Evolutionary conservation across 1,140 invertebrate species (phyloP), one percentile per base, ranked within the genome.

Genomic region (Drosophila asahinai): DNA sequence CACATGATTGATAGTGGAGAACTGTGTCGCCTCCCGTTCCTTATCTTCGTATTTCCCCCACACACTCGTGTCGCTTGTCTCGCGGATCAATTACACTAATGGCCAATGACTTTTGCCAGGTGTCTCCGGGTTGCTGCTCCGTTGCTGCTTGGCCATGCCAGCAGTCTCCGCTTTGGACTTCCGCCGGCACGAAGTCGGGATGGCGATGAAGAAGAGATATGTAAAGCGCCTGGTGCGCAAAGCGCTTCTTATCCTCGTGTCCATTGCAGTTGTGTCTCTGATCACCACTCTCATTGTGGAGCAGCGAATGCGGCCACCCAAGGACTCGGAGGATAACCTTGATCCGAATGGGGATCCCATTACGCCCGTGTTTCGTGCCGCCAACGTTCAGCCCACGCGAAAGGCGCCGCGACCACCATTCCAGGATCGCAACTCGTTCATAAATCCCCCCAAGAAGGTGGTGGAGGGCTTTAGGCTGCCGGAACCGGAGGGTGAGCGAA

Each of bases 401-500:
- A 83, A 75, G 11, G 55, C 73, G 0, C 30, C 91, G 0, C 64
- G 87, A 3, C 91, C 91, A 0, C 87, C 91, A 0, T 82, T 59
- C 27, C 90, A 90, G 55, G 83, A 83, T 79, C 89, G 87, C 3
- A 86, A 58, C 25, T 55, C 71, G 1, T 40, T 64, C 0, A 43
- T 73, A 1, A 72, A 80, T 6, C 42, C 42, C 0, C 43, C 48
- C 0, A 30, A 60, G 3, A 22, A 49, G 7, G 17, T 14, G 17
- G 33, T 33, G 36, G 19, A 40, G 17, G 27, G 48, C 8, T 84
- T 84, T 15, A 51, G 47, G n/a, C 27, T 92, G 19, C 91, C 91
- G 4, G 72, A 64, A 30, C 58, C 81, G 0, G 19, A 65, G 19
- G 91, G 89, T 6, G 81, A 92, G 17, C 95, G 94, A 80, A 94